Evolutionary conservation across 2,797 vertebrate genomes (phyloP), one percentile per base, ranked within the genome.

Genomic region (Micrastur ruficollis): DNA sequence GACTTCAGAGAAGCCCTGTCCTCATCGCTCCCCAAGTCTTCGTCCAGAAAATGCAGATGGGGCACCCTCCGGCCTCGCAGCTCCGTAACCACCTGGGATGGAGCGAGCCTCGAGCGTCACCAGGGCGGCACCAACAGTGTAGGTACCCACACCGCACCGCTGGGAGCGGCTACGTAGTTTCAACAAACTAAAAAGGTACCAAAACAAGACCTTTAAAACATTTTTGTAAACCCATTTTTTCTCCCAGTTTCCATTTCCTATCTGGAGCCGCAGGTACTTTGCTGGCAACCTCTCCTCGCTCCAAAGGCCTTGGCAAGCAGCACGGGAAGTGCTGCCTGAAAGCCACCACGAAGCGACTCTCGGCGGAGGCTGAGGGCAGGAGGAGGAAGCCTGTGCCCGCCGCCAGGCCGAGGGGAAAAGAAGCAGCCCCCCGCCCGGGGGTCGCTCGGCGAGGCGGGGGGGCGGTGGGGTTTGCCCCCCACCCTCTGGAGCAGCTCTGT

Each of bases 141-240:
- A 19, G 0, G 4, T 5, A 5, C 25, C 26, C 38, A 2, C 62
- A 26, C 9, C 42, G 4, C 4, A 0, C 21, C 0, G 5, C 3
- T 2, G 7, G 34, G 4, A 49, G 18, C 63, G 29, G 8, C 27
- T 8, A 1, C 0, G 0, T 0, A 3, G 18, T 6, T 29, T 2
- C 9, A 40, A 34, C 7, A 10, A 52, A 10, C 29, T 12, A 5
- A 2, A 4, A 29, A 53, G 21, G 1, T 68, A 19, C 9, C 42
- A 1, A 14, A 32, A 7, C 34, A 18, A 21, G 25, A 8, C 14
- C 14, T 5, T 21, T 18, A 20, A 20, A 18, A 29, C 11, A 2
- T 21, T 29, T 42, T 3, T 29, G 12, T 3, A 42, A 36, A 3
- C 8, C 2, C 16, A 0, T 8, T 25, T 56, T 5, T 0, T 15